Evolutionary conservation across 2,113 vertebrate genomes (phyloP), one percentile per base, ranked within the genome.

Genomic region (Carollia perspicillata): DNA sequence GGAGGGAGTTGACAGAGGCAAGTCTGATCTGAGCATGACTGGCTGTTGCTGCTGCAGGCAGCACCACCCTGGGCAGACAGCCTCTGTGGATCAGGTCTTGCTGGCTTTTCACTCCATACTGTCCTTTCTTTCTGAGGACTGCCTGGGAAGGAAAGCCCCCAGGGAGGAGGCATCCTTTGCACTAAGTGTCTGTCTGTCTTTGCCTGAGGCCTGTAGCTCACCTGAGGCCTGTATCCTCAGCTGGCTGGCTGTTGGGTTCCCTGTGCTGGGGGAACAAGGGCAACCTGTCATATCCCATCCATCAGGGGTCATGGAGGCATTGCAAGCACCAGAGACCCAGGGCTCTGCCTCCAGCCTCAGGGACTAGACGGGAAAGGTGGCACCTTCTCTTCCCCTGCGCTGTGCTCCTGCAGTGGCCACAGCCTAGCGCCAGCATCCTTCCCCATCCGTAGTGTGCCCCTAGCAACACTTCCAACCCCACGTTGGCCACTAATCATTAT

Each of bases 281-380:
- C 42, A 14, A 33, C 49, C 93, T 87, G 95, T 96, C 96, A 94
- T 28, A 78, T 63, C 30, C 83, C 37, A 96, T 96, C 75, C 71
- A 53, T 97, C 96, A 95, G 35, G 75, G 1, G 2, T 65, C 40
- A 1, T 20, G 23, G 55, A 23, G 88, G 16, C 28, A 80, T 83
- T 1, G 1, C 47, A 69, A 72, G 83, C 42, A 7, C 84, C 33
- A 16, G 89, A 13, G 63, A 92, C 95, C 96, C 92, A 65, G 85
- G 88, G 96, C 90, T 88, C 79, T 74, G 89, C 95, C 92, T 93
- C 91, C 71, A 96, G 95, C 78, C 72, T 81, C 26, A 0, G 85
- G 26, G 13, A 77, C 90, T 63, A 37, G 88, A n/a, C 84, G 90
- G 1, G 22, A 60, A 93, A 37, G 10, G 51, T 1, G 8, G 53